Evolutionary conservation across 2,797 vertebrate species (phyloP), one percentile per base, ranked within the genome.

Genomic region (Cirrhinus molitorella): DNA sequence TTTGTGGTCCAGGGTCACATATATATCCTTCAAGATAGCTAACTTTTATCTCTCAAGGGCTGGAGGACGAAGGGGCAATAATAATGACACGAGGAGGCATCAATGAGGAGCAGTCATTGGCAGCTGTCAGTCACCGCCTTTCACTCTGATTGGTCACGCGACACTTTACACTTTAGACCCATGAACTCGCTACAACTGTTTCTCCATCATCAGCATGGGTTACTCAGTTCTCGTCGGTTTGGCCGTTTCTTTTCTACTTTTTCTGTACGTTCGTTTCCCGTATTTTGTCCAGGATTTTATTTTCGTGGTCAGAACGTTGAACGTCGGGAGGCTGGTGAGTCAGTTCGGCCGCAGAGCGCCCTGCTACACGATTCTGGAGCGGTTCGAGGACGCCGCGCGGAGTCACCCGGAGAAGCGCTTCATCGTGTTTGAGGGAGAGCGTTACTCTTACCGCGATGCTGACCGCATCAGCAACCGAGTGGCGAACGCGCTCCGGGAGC

Each of bases 381-480:
- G 83, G 3, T 96, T 97, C 63, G 17, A 88, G 61, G 92, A 93
- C 0, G 80, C 73, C 5, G 96, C 70, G 37, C 84, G 84, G 2
- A 91, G 49, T 28, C 80, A 85, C 0, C 96, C 96, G 0, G 47
- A 94, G 14, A 96, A 96, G 88, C 88, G 79, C 0, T 94, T 97
- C 11, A 0, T 97, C 0, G 57, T 95, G 1, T 97, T 94, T 37
- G 86, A 92, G 28, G 94, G 91, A 0, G 84, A 91, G 68, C 81
- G 85, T 0, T 93, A 88, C 88, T 94, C 94, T 0, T 97, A 96
- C 89, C 83, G 57, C 17, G 93, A 96, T 6, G 92, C 91, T 1
- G 96, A 97, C 85, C 80, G 49, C 14, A 90, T 92, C 47, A 97
- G 97, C 92, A 96, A 92, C 93, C 92, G 87, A 55, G 89, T 88